phyloP scores from a whole-genome alignment of 1,140 invertebrate genomes.

The Drosophila melanica region DNA sequence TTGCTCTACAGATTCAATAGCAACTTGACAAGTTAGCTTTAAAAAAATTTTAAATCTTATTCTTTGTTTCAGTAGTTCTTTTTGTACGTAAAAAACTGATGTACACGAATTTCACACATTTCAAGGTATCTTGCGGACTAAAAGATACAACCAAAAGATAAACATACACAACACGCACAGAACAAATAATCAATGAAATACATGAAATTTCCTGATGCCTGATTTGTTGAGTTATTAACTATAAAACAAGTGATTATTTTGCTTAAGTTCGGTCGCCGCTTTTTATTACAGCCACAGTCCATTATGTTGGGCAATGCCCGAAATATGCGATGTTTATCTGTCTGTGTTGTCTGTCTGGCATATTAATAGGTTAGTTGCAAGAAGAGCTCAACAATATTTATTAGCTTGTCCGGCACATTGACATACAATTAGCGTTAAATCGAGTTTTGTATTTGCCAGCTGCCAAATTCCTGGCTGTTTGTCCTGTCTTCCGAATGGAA shows the following conservation, averaged over 20 bases:
- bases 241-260: conserved; percentile 32
- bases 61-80: background rate
- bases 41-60: background rate
- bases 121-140: conserved; percentile 23
- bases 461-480: conserved; percentile 10
- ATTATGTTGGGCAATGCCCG: conserved; percentile 8
- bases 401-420: conserved; percentile 11
- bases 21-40: conserved; percentile 11
- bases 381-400: conserved; percentile 18
- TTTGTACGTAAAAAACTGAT: background rate
- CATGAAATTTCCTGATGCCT: conserved; percentile 26
- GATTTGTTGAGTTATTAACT: conserved; percentile 41
- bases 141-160: conserved; percentile 25
- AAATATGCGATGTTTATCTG: conserved; percentile 6
- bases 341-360: conserved; percentile 21
- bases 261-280: conserved; percentile 16
- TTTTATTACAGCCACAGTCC: conserved; percentile 21
- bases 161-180: conserved; percentile 16
- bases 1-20: conserved; percentile 20
- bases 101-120: background rate
- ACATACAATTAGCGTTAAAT: conserved; percentile 3
- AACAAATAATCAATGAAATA: conserved; percentile 43
- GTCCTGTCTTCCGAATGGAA: background rate
- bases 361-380: conserved; percentile 29
- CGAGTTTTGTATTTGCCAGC: background rate